These are phyloP conservation scores for Panulirus ornatus DNA, from an alignment of 1,140 invertebrate species.

Conservation along the genomic window DNA sequence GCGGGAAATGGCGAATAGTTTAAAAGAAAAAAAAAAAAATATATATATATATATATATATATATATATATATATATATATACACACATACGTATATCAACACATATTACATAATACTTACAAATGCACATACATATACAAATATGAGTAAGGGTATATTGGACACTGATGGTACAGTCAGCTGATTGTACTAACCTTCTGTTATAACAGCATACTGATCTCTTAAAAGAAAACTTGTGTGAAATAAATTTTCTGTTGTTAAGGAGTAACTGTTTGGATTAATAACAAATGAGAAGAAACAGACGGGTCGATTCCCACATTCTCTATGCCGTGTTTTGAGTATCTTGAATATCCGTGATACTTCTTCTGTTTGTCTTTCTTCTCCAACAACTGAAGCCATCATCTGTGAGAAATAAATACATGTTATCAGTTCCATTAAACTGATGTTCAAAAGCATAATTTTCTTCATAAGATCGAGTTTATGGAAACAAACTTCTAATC, in stretches of 20 bases:
- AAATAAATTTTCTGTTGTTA: neutral
- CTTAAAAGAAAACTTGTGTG: slow-evolving; percentile 4
- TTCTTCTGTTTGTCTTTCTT: neutral
- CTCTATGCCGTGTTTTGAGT: neutral
- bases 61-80: slow-evolving; percentile 42
- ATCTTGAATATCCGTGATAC: neutral
- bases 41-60: slow-evolving; percentile 47
- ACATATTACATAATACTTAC: slow-evolving; percentile 5
- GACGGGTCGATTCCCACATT: neutral
- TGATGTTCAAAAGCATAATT: too few relatives aligned
- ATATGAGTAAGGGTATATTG: too few relatives aligned
- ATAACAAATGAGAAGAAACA: neutral
- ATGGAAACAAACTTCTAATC: too few relatives aligned
- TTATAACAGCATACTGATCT: neutral
- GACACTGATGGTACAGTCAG: neutral
- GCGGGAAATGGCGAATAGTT: too few relatives aligned
- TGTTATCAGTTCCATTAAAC: too few relatives aligned
- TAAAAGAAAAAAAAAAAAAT: too few relatives aligned
- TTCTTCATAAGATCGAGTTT: too few relatives aligned
- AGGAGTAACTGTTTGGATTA: neutral
- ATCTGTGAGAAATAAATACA: neutral
- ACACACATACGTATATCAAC: slow-evolving; percentile 4
- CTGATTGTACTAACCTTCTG: neutral
- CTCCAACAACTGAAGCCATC: neutral
- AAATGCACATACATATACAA: slow-evolving; percentile 17